Evolutionary conservation across 2,797 vertebrate genomes (phyloP).

Genomic region (Synanceia verrucosa): DNA sequence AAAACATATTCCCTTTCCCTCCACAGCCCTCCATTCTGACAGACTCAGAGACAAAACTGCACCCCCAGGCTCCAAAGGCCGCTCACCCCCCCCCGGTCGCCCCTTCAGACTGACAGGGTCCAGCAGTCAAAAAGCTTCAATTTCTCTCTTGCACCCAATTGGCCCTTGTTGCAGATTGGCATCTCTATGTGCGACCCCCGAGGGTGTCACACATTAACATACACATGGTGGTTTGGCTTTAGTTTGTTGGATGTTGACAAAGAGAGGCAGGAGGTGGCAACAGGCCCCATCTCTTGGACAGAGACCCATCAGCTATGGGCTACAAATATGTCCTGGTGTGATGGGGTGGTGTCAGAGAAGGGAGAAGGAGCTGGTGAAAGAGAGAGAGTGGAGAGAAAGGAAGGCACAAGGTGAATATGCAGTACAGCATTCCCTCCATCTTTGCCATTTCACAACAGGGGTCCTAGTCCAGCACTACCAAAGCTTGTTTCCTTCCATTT

Average conservation of each 20-base stretch:
- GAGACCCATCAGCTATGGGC: slow-evolving; percentile 52
- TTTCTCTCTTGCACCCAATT: slow-evolving; percentile 34
- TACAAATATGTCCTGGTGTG: slow-evolving; percentile 56
- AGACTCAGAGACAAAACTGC: slow-evolving; percentile 23
- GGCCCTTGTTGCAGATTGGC: slow-evolving; percentile 51
- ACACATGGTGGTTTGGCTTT: slow-evolving; percentile 56
- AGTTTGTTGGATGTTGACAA: slow-evolving; percentile 62
- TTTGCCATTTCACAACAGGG: slow-evolving; percentile 54
- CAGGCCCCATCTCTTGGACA: slow-evolving; percentile 56
- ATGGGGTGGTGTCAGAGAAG: slow-evolving; percentile 18
- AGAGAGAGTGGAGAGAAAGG: slow-evolving; percentile 1
- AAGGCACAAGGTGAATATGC: slow-evolving; percentile 33
- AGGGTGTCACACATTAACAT: slow-evolving; percentile 66
- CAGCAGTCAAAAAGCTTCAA: slow-evolving; percentile 53
- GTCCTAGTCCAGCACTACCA: slow-evolving; percentile 32
- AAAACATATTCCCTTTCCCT: slow-evolving; percentile 28
- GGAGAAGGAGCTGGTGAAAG: neutral
- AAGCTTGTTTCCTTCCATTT: slow-evolving; percentile 57
- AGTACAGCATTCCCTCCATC: slow-evolving; percentile 35
- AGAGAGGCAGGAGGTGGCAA: slow-evolving; percentile 60
- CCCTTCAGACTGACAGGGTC: slow-evolving; percentile 53
- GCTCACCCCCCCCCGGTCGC: slow-evolving; percentile 50
- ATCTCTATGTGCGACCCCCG: slow-evolving; percentile 54
- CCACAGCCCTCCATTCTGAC: slow-evolving; percentile 5
- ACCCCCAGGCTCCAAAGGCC: slow-evolving; percentile 35